Base-by-base conservation (phyloP, 1,140 invertebrate species). In the Neodiprion virginianus region DNA sequence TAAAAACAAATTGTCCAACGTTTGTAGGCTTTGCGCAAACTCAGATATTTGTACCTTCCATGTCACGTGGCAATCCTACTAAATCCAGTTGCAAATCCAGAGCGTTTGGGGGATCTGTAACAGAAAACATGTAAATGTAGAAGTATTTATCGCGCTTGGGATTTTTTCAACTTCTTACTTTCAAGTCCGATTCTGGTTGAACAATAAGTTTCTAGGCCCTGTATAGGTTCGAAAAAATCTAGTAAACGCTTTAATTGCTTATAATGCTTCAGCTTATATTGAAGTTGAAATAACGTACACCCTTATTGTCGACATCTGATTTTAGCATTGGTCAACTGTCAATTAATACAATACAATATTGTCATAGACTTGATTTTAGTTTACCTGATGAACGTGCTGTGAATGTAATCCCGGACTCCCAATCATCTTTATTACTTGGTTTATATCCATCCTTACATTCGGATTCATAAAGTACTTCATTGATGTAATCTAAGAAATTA, bases 341-440 rank as follows among this genome's bases (percentile, higher is more conserved):
- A 40, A 40, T 40, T 40, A 5, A 40, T 40, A 40, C 28, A 40
- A 40, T 40, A 40, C 28, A 40, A 40, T 40, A 40, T 40, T 40
- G 5, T 40, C 28, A 40, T 5, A 40, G 28, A 0, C 28, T 40
- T 40, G 28, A 40, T 40, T 40, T 40, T 40, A 40, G 93, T 92
- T 93, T 93, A 95, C 94, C 93, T 83, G 93, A 93, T 83, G 93
- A 93, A 89, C 95, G 94, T 67, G 94, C 95, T 77, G 94, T 96
- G 85, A 96, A 96, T 77, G 94, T 96, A 78, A 96, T 95, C 79
- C 94, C 94, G 82, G 93, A 94, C 83, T 96, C 95, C 92, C 93
- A 93, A 79, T 95, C 94, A 73, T 94, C 93, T 77, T 89, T 90
- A 72, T 83, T 88, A 9, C 88, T 85, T 75, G 91, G 90, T 12